phyloP scores from a whole-genome alignment of 2,113 vertebrate genomes.

The Rhea pennata region DNA sequence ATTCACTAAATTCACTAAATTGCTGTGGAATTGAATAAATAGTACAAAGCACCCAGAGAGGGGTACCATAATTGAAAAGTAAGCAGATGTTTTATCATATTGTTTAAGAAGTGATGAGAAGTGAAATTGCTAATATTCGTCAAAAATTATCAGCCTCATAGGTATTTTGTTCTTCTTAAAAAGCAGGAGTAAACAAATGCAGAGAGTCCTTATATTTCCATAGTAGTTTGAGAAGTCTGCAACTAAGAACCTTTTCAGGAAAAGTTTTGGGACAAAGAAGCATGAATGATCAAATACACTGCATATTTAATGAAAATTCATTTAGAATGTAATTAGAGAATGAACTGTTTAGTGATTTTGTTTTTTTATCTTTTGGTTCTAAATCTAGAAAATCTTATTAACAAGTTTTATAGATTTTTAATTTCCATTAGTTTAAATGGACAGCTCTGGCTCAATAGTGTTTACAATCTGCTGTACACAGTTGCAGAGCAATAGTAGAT shows the following conservation, averaged over 20 bases:
- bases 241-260: background rate
- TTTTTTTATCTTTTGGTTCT: background rate
- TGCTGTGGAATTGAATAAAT: background rate
- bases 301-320: background rate
- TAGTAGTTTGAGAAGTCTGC: background rate
- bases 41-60: background rate
- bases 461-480: background rate
- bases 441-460: background rate
- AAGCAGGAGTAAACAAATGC: background rate
- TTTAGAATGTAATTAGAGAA: background rate
- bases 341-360: background rate
- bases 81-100: background rate
- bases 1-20: background rate
- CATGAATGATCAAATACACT: background rate
- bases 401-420: background rate
- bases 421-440: background rate
- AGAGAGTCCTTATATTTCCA: background rate
- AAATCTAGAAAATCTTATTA: background rate
- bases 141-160: background rate
- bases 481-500: background rate
- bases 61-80: background rate
- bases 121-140: background rate
- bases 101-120: slow-evolving; percentile 6
- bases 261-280: background rate
- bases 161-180: background rate